Base-by-base conservation (phyloP, 64 coral and sea anemone genomes). In the Anthopleura sola region DNA sequence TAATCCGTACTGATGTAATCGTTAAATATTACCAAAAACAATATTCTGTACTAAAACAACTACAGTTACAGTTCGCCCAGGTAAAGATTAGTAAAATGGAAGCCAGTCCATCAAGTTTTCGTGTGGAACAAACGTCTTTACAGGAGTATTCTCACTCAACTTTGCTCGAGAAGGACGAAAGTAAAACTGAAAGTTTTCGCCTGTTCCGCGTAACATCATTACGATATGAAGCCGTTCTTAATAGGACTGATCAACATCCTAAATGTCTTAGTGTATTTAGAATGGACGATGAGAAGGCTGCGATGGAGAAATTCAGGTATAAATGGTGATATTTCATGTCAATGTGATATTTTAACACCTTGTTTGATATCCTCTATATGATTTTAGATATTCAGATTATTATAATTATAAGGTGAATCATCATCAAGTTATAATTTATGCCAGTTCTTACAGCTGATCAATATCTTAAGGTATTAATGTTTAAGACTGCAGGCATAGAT, bases 231-330 rank as follows among this genome's bases (percentile, higher is more conserved):
- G 90, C 94, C 31, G 68, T 95, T 21, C 56, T 95, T 8, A 82
- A 82, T 53, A 95, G 91, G 48, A 83, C 90, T 23, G 53, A 92
- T n/a, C 62, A 84, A 47, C 88, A 91, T 24, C 66, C 94, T 15
- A 89, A 92, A 75, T 91, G 90, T 36, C 74, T 95, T 10, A 92
- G 94, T 62, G 75, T 92, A 19, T 95, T 86, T 36, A 88, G 90
- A 78, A 68, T 95, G 17, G 75, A 91, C 29, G 86, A 95, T 51
- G 83, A 88, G 88, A 34, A 85, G 44, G 69, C 49, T 33, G 90
- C 94, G 2, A 89, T 85, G 64, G 80, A 86, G 44, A 95, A 95
- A 37, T 95, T 92, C 51, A 95, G 68, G 94, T 95, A 68, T 16
- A 12, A 69, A 32, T 15, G 12, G 28, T 14, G 29, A 32, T 62